These are phyloP conservation scores for Temnopleurus reevesii DNA, from an alignment of 53 echinoderm and acorn worm species.

Conservation along the genomic window DNA sequence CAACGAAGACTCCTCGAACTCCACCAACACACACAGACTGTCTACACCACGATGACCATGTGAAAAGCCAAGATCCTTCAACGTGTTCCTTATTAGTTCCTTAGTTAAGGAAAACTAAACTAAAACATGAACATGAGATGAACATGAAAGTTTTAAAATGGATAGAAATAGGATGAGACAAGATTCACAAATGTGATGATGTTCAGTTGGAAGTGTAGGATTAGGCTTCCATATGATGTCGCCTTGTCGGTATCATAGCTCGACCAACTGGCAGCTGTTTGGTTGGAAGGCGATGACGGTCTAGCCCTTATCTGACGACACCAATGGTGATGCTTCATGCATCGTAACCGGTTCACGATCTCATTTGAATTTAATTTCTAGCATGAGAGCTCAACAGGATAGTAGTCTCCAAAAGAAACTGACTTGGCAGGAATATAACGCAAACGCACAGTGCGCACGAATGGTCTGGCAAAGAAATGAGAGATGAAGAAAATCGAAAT, in stretches of 20 bases:
- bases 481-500: not conserved
- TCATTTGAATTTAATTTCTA: slow-evolving; percentile 49
- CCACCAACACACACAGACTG: not conserved
- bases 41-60: not conserved
- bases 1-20: not conserved
- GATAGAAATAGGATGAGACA: not conserved
- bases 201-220: not conserved
- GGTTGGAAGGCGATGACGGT: not conserved
- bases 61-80: not conserved
- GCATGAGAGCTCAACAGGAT: slow-evolving; percentile 34
- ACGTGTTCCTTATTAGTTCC: not conserved
- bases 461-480: not conserved
- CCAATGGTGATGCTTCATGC: not conserved
- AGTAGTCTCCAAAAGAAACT: not conserved
- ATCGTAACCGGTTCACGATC: slow-evolving; percentile 18
- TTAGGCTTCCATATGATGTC: slow-evolving; percentile 28
- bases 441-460: not conserved
- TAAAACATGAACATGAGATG: not conserved
- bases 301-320: slow-evolving; percentile 8
- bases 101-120: not conserved
- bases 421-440: not conserved
- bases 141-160: not conserved
- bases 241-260: not conserved
- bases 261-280: slow-evolving; percentile 15
- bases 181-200: not conserved